Percentiles rank a stretch among this genome's conserved stretches.
Evolutionary conservation across 2,888 invertebrate genomes (phyloP).

Genomic region (Norana najaformis): DNA sequence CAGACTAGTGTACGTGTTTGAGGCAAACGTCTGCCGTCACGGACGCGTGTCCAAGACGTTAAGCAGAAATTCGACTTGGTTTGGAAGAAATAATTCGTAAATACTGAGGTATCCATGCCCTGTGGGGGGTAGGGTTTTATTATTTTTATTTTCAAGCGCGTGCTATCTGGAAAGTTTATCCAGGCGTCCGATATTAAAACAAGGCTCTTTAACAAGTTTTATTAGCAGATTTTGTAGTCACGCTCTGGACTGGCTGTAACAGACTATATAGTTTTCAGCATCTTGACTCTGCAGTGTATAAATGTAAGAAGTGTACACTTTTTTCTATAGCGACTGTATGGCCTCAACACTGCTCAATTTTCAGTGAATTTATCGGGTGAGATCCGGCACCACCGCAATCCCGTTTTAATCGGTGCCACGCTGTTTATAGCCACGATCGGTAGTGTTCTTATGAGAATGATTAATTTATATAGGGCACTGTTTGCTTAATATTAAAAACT

Average conservation of each 20-base stretch:
- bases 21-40: conserved; percentile 4
- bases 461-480: not conserved
- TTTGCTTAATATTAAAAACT: not conserved
- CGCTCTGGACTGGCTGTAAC: too few relatives aligned
- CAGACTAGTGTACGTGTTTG: not conserved
- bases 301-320: too few relatives aligned
- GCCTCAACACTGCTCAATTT: too few relatives aligned
- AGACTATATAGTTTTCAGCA: not conserved
- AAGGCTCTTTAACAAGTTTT: not conserved
- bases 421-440: too few relatives aligned
- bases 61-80: not conserved
- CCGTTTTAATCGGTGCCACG: too few relatives aligned
- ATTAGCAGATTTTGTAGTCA: not conserved
- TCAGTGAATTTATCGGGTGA: too few relatives aligned
- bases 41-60: not conserved
- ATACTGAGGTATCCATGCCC: not conserved
- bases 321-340: too few relatives aligned
- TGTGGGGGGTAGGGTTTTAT: not conserved
- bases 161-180: not conserved
- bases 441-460: not conserved
- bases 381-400: too few relatives aligned
- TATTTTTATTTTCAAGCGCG: not conserved
- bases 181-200: not conserved
- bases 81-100: not conserved
- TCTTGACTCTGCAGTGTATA: too few relatives aligned